A percentile compares a stretch with the other conserved stretches of the same genome.
Evolutionary conservation across 2,113 vertebrate species (phyloP).

Genomic region (Forbesichthys agassizii): DNA sequence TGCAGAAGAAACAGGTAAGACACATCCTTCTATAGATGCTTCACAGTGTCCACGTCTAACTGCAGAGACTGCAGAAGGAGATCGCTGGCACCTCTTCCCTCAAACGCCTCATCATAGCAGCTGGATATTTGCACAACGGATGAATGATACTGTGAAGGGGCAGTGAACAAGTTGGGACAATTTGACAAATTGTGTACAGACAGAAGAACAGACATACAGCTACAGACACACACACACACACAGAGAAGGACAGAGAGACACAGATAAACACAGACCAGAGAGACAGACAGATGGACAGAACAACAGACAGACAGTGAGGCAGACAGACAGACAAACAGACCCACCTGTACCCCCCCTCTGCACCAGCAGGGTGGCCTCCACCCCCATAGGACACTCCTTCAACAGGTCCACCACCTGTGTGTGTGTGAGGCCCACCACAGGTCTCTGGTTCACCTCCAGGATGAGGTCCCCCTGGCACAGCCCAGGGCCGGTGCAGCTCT

Average conservation of each 20-base stretch:
- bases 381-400: conserved; percentile 92
- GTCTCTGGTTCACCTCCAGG: conserved; percentile 96
- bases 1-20: too few species aligned
- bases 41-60: too few species aligned
- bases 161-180: too few species aligned
- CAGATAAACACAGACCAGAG: not conserved
- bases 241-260: not conserved
- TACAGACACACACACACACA: not conserved
- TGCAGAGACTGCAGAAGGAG: too few species aligned
- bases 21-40: too few species aligned
- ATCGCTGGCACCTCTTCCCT: too few species aligned
- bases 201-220: not conserved
- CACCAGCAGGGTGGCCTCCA: conserved; percentile 90
- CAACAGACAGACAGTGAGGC: not conserved
- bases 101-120: too few species aligned
- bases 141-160: too few species aligned
- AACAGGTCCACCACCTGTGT: conserved; percentile 98
- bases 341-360: conserved; percentile 88
- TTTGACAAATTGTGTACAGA: not conserved
- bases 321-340: not conserved
- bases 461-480: conserved; percentile 97
- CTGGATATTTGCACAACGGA: too few species aligned
- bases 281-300: not conserved
- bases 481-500: conserved; percentile 80
- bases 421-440: conserved; percentile 91